phyloP scores from a whole-genome alignment of 2,113 vertebrate genomes.

The Diadophis punctatus region DNA sequence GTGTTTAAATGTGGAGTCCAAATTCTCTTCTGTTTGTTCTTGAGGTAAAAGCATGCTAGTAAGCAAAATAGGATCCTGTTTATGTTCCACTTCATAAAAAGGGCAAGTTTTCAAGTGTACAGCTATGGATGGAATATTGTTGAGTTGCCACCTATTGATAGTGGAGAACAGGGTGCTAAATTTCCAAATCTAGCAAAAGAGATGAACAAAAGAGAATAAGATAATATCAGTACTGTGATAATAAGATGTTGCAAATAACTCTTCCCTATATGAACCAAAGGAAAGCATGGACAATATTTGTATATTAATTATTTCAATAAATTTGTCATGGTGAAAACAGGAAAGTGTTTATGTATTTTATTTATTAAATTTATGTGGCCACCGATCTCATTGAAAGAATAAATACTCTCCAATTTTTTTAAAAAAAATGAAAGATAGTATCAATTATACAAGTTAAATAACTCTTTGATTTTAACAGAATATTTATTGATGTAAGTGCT shows the following conservation, averaged over 20 bases:
- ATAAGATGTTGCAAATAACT: neutral
- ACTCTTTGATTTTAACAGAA: neutral
- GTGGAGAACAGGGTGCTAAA: slow-evolving; percentile 84
- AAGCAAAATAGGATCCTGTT: slow-evolving; percentile 71
- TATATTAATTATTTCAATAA: neutral
- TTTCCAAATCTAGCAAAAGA: slow-evolving; percentile 72
- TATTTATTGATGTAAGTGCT: neutral
- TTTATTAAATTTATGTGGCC: neutral
- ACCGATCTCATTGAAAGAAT: neutral
- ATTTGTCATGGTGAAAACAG: neutral
- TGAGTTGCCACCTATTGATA: slow-evolving; percentile 78
- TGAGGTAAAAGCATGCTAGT: slow-evolving; percentile 65
- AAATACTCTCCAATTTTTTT: neutral
- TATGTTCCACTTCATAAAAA: slow-evolving; percentile 74
- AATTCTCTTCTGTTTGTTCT: slow-evolving; percentile 45
- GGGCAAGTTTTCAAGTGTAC: slow-evolving; percentile 81
- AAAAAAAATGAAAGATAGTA: neutral
- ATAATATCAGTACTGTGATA: neutral
- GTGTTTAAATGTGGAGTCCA: slow-evolving; percentile 65
- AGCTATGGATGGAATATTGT: slow-evolving; percentile 74
- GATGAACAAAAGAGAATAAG: neutral
- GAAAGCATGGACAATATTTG: neutral
- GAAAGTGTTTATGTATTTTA: neutral
- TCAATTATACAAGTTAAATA: neutral
- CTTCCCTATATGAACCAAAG: neutral